Percentiles rank a stretch among this genome's conserved stretches.
Conservation (phyloP, 2,113 vertebrate species). For the Casuarius casuarius region DNA sequence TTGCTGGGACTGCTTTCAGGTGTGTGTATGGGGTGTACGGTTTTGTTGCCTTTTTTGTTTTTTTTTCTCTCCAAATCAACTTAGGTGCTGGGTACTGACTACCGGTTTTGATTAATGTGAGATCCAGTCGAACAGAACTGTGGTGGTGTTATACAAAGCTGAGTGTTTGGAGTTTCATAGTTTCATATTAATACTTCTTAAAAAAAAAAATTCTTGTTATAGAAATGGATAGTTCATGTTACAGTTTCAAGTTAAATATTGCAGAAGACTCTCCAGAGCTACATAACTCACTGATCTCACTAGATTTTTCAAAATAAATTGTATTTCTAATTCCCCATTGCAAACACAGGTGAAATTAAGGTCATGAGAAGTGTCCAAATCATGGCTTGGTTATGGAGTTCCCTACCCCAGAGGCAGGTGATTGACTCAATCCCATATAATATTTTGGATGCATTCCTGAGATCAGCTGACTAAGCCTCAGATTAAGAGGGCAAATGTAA, state of each 20-base stretch:
- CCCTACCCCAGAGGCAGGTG: neutral
- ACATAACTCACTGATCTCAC: neutral
- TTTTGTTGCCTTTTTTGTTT: neutral
- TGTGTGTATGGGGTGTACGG: rapidly evolving
- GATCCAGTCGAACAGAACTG: rapidly evolving
- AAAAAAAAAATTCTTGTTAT: neutral
- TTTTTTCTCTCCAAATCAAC: neutral
- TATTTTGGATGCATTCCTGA: slow-evolving; percentile 24
- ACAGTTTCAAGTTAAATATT: neutral
- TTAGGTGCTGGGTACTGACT: neutral
- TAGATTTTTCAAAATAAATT: neutral
- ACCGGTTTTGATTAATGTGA: neutral
- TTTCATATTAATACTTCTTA: neutral
- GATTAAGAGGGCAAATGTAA: neutral
- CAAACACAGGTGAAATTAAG: neutral
- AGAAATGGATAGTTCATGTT: neutral
- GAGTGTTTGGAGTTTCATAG: neutral
- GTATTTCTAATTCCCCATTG: neutral
- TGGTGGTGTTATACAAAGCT: neutral
- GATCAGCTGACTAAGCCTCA: neutral
- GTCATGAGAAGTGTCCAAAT: neutral
- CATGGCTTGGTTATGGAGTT: neutral
- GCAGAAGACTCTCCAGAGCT: neutral
- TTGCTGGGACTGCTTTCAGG: rapidly evolving
- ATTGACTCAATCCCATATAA: neutral